Base-by-base conservation (phyloP, 1,140 invertebrate species). In the Caligus rogercresseyi region DNA sequence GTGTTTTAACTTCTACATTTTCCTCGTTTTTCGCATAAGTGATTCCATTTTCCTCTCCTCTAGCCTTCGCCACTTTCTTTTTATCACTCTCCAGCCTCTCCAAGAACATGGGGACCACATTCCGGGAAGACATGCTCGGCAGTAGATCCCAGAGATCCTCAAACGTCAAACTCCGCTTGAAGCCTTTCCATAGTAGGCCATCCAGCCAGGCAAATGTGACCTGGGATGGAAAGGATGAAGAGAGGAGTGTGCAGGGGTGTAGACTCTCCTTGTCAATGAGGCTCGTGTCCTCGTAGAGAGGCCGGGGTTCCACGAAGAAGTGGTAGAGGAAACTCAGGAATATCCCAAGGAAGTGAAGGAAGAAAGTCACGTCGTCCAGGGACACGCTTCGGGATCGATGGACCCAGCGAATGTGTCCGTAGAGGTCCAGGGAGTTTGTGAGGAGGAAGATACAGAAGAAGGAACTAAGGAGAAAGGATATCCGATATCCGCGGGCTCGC, bases 151-250 rank as follows among this genome's bases (percentile, higher is more conserved):
- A 97, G 0, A 97, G 72, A 74, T 96, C 88, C 26, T 78, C 75
- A 54, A 80, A 79, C 67, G 85, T 85, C 25, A 97, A 73, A 15
- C 87, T 84, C 66, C 83, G 81, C 66, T 80, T 81, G 73, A 85
- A 94, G 1, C 90, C 90, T 64, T 79, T 81, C 74, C 85, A 81
- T 1, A 86, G 84, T 67, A 93, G 74, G 0, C 73, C 66, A 72
- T 90, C 85, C 72, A 96, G 95, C 93, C 93, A 98, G 60, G 82
- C 80, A 72, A 92, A 97, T 0, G 85, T 79, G 1, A 97, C 73
- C 57, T 81, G 79, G 18, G 89, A 91, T n/a, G 90, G 78, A 72
- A 94, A 96, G 18, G 90, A 89, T 51, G 88, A 79, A 55, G 75
- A 73, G 60, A 79, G 75, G 72, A 96, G 90, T 55, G 93, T 92